phyloP scores from a whole-genome alignment of 2,797 vertebrate genomes.

The Neostethus bicornis region DNA sequence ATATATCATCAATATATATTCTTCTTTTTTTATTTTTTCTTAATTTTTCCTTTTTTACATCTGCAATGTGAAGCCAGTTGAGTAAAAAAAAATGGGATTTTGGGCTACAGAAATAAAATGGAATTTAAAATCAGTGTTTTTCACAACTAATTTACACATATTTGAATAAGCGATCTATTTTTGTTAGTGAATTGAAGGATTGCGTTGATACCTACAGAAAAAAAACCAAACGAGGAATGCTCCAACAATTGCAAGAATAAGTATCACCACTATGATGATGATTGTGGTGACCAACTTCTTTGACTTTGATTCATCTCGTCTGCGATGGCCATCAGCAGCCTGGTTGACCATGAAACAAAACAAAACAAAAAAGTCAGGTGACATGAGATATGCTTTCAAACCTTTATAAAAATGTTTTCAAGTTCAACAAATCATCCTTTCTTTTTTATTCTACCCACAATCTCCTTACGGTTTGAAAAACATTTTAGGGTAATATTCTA shows the following conservation, averaged over 20 bases:
- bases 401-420: neutral
- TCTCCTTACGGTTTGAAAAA: neutral
- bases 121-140: no score
- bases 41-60: no score
- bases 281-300: conserved; percentile 45
- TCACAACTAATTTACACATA: conserved; percentile 3
- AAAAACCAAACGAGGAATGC: conserved; percentile 79
- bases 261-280: conserved; percentile 56
- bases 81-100: no score
- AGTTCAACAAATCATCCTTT: neutral
- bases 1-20: conserved; percentile 9
- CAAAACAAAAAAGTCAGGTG: conserved; percentile 16
- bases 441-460: neutral
- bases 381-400: neutral
- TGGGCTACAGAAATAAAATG: no score
- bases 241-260: conserved; percentile 62
- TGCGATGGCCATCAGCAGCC: conserved; percentile 59
- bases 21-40: no score
- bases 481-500: no score
- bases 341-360: conserved; percentile 44
- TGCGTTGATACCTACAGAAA: conserved; percentile 63
- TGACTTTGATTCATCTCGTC: conserved; percentile 58
- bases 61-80: no score
- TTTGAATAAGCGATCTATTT: neutral
- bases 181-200: neutral